Conservation (phyloP, 2,888 invertebrate species). For the Caenorhabditis virilis region DNA sequence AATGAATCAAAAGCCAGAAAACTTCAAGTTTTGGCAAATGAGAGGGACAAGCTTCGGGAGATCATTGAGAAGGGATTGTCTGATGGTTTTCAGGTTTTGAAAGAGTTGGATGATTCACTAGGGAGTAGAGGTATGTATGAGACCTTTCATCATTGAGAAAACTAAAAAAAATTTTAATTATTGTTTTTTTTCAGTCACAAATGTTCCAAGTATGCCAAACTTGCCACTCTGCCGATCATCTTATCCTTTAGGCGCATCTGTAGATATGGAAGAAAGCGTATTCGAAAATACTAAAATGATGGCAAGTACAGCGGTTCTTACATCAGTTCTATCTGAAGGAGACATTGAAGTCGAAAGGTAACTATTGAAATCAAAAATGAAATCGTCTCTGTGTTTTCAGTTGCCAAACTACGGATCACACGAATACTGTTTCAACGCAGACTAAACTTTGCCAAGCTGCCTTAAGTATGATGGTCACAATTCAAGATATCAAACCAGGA, state of each 20-base stretch:
- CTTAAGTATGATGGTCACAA: slow-evolving; percentile 41
- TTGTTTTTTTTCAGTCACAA: no score
- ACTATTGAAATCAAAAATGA: no score
- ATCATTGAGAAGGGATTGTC: background rate
- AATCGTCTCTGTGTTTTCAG: no score
- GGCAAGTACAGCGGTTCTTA: slow-evolving; percentile 7
- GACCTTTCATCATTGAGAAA: background rate
- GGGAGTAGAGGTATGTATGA: background rate
- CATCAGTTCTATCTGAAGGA: slow-evolving; percentile 1
- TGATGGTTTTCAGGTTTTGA: background rate
- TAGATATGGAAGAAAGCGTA: slow-evolving; percentile 24
- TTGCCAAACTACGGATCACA: no score
- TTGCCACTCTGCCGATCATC: no score
- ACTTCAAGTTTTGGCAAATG: slow-evolving; percentile 7
- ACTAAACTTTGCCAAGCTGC: slow-evolving; percentile 22
- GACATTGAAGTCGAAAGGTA: slow-evolving; percentile 10
- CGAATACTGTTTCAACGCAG: slow-evolving; percentile 10
- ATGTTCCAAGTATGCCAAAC: no score
- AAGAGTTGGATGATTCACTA: background rate
- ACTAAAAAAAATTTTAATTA: background rate
- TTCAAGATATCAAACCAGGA: slow-evolving; percentile 59
- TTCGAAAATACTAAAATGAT: slow-evolving; percentile 13
- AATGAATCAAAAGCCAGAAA: slow-evolving; percentile 36
- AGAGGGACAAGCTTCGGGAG: background rate
- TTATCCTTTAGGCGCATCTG: background rate